Base-by-base conservation (phyloP, 2,797 vertebrate genomes). In the Phataginus tetradactyla region DNA sequence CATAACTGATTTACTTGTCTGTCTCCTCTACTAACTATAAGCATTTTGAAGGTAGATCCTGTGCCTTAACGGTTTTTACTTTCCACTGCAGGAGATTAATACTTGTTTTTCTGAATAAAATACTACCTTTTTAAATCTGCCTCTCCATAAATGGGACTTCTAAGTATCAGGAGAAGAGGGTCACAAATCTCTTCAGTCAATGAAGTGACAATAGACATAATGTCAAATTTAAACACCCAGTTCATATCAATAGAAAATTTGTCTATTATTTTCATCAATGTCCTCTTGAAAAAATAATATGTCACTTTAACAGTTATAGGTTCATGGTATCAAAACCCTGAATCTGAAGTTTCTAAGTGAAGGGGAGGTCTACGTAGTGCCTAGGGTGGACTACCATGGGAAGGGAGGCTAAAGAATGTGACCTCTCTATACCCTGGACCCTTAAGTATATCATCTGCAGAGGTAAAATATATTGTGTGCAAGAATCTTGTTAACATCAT, bases 51-150 rank as follows among this genome's bases (percentile, higher is more conserved):
- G n/a, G 13, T 18, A 83, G 69, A 53, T 51, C 64, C 17, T 4
- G 1, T 74, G 9, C 49, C 53, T 83, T 66, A 85, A 1, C 57
- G 71, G 23, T 90, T 37, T 83, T 91, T 74, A 80, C 74, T 95
- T 95, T 91, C 29, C 39, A n/a, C 45, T 78, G 49, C 3, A 64
- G 13, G 5, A 63, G 21, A 5, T 72, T 74, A 78, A 57, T 51
- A 88, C 49, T 20, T 90, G 23, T 90, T 94, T 45, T 94, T 92
- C 21, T 45, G 80, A 81, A 71, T 94, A 86, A 86, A 94, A 87
- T 25, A 23, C n/a, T 45, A 45, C 12, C 45, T 45, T 34, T 81
- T 39, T 4, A 45, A 68, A 63, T 12, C 29, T 55, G 4, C n/a
- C 55, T 95, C 37, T 4, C 53, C n/a, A 27, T 71, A 90, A 80